Base-by-base conservation (phyloP, 2,113 vertebrate genomes). In the Chitala chitala region DNA sequence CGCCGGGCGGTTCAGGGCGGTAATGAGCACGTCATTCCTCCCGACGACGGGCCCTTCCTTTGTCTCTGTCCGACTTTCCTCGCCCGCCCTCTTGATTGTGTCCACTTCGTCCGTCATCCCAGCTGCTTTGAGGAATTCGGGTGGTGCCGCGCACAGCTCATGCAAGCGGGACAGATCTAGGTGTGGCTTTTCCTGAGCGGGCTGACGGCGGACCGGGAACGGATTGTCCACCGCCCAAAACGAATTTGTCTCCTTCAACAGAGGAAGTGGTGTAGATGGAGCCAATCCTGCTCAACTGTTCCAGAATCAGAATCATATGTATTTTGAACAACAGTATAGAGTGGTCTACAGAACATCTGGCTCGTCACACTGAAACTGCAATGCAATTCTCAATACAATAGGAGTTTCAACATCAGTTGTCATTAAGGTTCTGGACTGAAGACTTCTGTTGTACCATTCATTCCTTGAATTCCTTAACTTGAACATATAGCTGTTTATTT, bases 151-250 rank as follows among this genome's bases (percentile, higher is more conserved):
- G 58, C 68, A 24, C 50, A 79, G 77, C 82, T 79, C 82, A 85
- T 86, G 87, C 87, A 87, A 85, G 51, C 83, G 78, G 81, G 77
- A 78, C 82, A 76, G 77, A 86, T 75, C 81, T 84, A 84, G 86
- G 88, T 81, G 87, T 87, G 83, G 77, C 81, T 87, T n/a, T 90
- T 88, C 88, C 84, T 84, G 86, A 85, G 82, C 78, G 80, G 76
- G 80, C 77, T 10, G 53, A 13, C 2, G 46, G 66, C 69, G 77
- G 86, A 84, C 85, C 80, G 87, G 81, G 82, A 78, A 78, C 59
- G 5, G 48, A 4, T 74, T 72, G 48, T 78, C 81, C 79, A 75
- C 81, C 56, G n/a, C n/a, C n/a, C n/a, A n/a, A n/a, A n/a, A 48
- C 48, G 2, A 51, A 51, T 20, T 51, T 10, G 48, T 2, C 20